Evolutionary conservation across 2,797 vertebrate genomes (phyloP).

Genomic region (Pyrocephalus nanus): DNA sequence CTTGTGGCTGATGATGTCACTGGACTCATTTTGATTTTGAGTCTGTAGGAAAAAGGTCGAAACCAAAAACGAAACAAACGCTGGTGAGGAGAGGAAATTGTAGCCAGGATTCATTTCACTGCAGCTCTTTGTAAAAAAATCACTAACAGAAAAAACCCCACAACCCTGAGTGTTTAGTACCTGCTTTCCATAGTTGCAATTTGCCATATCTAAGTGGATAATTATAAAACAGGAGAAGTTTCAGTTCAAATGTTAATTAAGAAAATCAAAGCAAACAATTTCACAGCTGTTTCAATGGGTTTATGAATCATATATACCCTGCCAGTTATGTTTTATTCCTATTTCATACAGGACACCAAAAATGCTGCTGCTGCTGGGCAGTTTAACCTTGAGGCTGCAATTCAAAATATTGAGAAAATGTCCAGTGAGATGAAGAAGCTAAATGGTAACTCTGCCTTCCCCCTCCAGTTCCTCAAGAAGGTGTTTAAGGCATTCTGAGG

Average conservation of each 20-base stretch:
- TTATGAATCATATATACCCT: neutral
- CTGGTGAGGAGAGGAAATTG: neutral
- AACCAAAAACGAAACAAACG: neutral
- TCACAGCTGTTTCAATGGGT: neutral
- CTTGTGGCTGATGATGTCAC: conserved; percentile 19
- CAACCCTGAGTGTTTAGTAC: neutral
- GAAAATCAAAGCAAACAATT: neutral
- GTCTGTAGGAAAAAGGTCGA: rapidly evolving
- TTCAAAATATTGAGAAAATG: conserved; percentile 67
- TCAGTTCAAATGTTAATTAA: neutral
- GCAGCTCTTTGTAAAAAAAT: neutral
- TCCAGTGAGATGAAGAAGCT: conserved; percentile 74
- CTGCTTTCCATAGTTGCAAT: neutral
- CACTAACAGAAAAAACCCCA: rapidly evolving
- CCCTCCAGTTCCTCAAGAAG: neutral
- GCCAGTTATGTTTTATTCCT: neutral
- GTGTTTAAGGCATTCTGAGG: neutral
- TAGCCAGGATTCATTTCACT: neutral
- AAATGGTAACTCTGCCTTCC: conserved; percentile 62
- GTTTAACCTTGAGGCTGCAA: conserved; percentile 56
- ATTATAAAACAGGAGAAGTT: neutral
- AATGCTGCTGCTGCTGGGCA: neutral
- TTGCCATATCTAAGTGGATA: neutral
- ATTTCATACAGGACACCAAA: conserved; percentile 51
- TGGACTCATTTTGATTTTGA: neutral